Conservation (phyloP, 1,140 invertebrate species). For the Drosophila yakuba region DNA sequence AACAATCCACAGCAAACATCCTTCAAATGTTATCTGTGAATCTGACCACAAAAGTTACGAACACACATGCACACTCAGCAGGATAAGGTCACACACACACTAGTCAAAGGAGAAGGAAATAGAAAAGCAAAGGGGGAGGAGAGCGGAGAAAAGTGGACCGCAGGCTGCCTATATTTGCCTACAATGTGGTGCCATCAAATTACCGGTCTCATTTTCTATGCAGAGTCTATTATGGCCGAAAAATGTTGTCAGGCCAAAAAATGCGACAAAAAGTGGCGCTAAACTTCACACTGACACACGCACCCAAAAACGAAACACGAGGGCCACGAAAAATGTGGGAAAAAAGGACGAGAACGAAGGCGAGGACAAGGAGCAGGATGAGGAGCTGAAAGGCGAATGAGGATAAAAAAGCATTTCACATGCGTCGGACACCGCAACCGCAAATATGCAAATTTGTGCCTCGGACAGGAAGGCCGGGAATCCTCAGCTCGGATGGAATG, state of each 20-base stretch:
- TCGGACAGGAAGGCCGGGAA: slow-evolving; percentile 64
- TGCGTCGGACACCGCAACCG: slow-evolving; percentile 69
- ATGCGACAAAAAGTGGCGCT: slow-evolving; percentile 78
- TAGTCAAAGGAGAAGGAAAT: not conserved
- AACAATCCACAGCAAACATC: slow-evolving; percentile 19
- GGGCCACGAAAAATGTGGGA: slow-evolving; percentile 15
- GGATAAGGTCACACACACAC: not conserved
- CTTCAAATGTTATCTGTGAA: slow-evolving; percentile 32
- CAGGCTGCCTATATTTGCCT: slow-evolving; percentile 71
- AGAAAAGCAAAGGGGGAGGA: not conserved
- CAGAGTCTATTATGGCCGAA: slow-evolving; percentile 71
- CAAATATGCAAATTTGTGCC: slow-evolving; percentile 77
- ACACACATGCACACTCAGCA: slow-evolving; percentile 6
- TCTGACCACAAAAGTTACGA: slow-evolving; percentile 16
- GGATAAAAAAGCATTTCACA: slow-evolving; percentile 49
- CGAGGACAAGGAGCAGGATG: slow-evolving; percentile 8
- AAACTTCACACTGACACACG: slow-evolving; percentile 74
- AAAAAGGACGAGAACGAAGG: not conserved
- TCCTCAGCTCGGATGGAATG: slow-evolving; percentile 54
- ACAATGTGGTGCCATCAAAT: slow-evolving; percentile 79
- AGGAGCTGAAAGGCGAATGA: slow-evolving; percentile 4
- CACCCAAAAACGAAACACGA: slow-evolving; percentile 34
- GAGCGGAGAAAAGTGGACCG: slow-evolving; percentile 26
- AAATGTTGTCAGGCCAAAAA: slow-evolving; percentile 69
- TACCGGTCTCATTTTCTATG: slow-evolving; percentile 79